Evolutionary conservation across 2,113 vertebrate genomes (phyloP), one percentile per base, ranked within the genome.

Genomic region (Lethenteron camtschaticum): DNA sequence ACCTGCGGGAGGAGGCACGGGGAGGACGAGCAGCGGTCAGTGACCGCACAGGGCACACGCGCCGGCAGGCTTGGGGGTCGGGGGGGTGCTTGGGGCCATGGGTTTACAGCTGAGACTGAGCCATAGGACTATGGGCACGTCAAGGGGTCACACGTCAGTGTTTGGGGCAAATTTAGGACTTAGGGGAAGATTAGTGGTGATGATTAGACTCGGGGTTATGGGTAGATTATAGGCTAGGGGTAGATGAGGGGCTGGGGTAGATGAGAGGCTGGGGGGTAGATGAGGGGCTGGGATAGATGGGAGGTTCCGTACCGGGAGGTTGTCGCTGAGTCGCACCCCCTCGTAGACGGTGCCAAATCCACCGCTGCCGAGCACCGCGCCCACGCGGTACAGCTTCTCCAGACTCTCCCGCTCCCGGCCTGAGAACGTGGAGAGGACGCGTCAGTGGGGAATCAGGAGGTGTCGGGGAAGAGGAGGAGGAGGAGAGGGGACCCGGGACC

Each of bases 311-410:
- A 95, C 91, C 89, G 87, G 87, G 76, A 90, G 81, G 73, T 87
- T 85, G 76, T 95, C 91, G 12, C 85, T 84, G 73, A 94, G 75
- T 74, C 91, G 81, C 77, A 75, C 88, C 41, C 88, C 90, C 18
- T 87, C 86, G 76, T 95, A 95, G 57, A 96, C 90, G 0, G 89
- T 95, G 55, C 92, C 92, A 69, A 96, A 96, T 1, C 92, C 90
- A 0, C 92, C 92, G 75, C 89, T 95, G 70, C 92, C 92, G 72
- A 96, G 77, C 58, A 90, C 87, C 1, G 89, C 84, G 69, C 90
- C 92, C 79, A 92, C 86, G 58, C 92, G 88, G 78, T 96, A 96
- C n/a, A 87, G 76, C 78, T 95, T 95, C 68, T 96, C 90, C 74
- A 96, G 95, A 0, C 85, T 79, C 75, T 96, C 90, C 78, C 84